Base-by-base conservation (phyloP, 2,888 invertebrate species). In the Apocheima hispidaria region DNA sequence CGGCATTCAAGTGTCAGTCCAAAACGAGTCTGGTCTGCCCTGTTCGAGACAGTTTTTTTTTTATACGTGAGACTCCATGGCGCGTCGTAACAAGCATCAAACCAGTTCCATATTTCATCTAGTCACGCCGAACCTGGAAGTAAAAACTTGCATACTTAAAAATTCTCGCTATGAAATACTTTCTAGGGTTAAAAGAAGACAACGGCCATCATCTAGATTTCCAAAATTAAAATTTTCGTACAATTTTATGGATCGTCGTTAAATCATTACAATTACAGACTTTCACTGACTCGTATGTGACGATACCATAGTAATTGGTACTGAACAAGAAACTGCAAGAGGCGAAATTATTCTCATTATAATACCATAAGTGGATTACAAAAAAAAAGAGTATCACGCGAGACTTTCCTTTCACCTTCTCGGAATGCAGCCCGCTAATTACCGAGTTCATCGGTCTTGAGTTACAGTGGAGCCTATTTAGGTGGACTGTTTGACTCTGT, bases 71-170 rank as follows among this genome's bases (percentile, higher is more conserved):
- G 91, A 90, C 88, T 84, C 82, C 74, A 78, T 79, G 89, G 86
- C 88, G 88, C 86, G 84, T 83, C 84, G 80, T 88, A 89, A 88
- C 90, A 83, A 89, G 83, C 84, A 81, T 81, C 79, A 85, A 90
- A 89, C 91, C 86, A 83, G 91, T 90, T 88, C 84, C 76, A 85
- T 83, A 81, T 86, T 81, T 86, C 83, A 82, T 78, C 81, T 78
- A 79, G 81, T 87, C 86, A 88, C 81, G 79, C 88, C 86, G 85
- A 90, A 88, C 80, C 82, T 87, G 83, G 85, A 83, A 81, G 84
- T 86, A 84, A 88, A 53, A 6, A 30, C 50, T 43, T 30, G 16
- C 12, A 86, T 83, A 81, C 83, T 81, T 81, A 78, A 79, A 72
- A 74, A 63, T 73, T 85, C 79, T 84, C 77, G 75, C 62, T 73